Evolutionary conservation across 1,140 invertebrate species (phyloP), one percentile per base, ranked within the genome.

Genomic region (Tetramorium alpestre): DNA sequence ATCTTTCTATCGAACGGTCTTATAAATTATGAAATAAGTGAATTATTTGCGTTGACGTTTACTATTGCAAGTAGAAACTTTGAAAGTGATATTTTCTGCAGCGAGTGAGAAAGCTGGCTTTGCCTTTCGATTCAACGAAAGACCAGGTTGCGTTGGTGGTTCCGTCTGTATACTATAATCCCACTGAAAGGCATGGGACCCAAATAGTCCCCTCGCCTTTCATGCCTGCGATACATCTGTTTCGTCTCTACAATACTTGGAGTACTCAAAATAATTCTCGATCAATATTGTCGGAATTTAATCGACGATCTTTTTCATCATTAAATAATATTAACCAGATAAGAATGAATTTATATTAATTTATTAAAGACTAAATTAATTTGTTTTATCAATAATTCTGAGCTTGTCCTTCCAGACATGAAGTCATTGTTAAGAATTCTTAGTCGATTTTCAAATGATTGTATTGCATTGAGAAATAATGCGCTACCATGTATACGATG

Each of bases 81-180:
- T 8, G 22, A 54, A 47, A 44, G 75, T 51, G 73, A 90, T 88
- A 80, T 77, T 77, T 86, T 72, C 25, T 58, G 44, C 62, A 38
- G 16, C 13, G 56, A 90, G 25, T 72, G 69, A 56, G 58, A 89
- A 88, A 75, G 69, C 56, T 86, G 80, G 80, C 64, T 64, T 76
- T 65, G 73, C 85, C 67, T 87, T 18, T 49, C 47, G 44, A 49
- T 78, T 80, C 51, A 62, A 33, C 56, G 75, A 87, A 87, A 89
- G 80, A 76, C 60, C 54, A 69, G 56, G 54, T 72, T 77, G 75
- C 76, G 73, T 76, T 60, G 75, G 51, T 89, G 56, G 73, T 90
- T 69, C 18, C n/a, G 82, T 64, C 49, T 67, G 67, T 70, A 44
- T 85, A 82, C 58, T 51, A 73, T 25, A 3, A 51, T 62, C 10